Evolutionary conservation across 2,888 invertebrate genomes (phyloP).

Genomic region (Brachypterus glaber): DNA sequence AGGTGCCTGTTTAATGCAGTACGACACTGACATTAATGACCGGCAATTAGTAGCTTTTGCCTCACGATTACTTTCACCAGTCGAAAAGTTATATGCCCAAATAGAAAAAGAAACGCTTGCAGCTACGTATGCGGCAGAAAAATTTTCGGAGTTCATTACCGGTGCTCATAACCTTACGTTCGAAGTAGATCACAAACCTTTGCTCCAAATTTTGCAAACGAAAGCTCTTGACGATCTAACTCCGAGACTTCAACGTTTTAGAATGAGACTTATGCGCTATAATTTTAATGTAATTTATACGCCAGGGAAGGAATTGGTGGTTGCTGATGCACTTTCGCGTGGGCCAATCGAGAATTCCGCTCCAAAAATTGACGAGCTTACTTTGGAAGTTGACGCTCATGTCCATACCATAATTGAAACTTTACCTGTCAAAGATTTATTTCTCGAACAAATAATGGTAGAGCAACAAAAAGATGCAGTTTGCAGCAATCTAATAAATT

Average conservation of each 20-base stretch:
- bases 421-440: conserved; percentile 4
- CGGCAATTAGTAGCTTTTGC: conserved; percentile 13
- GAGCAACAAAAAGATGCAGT: conserved; percentile 8
- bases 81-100: too few relatives aligned
- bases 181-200: conserved; percentile 12
- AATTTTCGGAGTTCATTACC: conserved; percentile 10
- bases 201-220: conserved; percentile 11
- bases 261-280: conserved; percentile 11
- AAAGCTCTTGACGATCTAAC: conserved; percentile 14
- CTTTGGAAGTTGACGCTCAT: conserved; percentile 1
- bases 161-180: conserved; percentile 11
- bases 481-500: conserved; percentile 2
- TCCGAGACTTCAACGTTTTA: conserved; percentile 8
- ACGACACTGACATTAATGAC: conserved; percentile 1
- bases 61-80: conserved; percentile 8
- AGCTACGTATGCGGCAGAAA: conserved; percentile 9
- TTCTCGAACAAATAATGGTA: conserved; percentile 2
- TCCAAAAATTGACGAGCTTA: conserved; percentile 3
- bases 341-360: not conserved
- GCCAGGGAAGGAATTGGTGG: conserved; percentile 10
- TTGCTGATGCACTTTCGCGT: conserved; percentile 7
- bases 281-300: not conserved
- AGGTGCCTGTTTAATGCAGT: conserved; percentile 11
- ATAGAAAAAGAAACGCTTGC: conserved; percentile 11
- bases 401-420: too few relatives aligned